Base-by-base conservation (phyloP, 2,888 invertebrate genomes). In the Shargacucullia verbasci region DNA sequence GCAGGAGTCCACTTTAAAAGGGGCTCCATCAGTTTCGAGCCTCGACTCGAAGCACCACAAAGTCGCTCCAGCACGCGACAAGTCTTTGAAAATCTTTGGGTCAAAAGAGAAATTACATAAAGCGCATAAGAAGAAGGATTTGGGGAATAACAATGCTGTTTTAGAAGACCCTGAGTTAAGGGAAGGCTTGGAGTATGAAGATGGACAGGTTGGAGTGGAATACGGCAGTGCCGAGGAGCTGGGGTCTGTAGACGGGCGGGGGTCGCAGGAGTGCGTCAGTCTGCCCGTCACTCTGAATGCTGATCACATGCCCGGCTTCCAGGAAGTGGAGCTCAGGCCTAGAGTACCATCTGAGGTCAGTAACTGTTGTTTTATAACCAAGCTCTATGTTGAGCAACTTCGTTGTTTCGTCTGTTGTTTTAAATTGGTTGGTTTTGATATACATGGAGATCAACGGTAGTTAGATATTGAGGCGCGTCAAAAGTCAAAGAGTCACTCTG, bases 21-120 rank as follows among this genome's bases (percentile, higher is more conserved):
- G 95, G 69, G 95, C 96, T 34, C 95, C 96, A 7, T 96, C 96
- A 2, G 94, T 95, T 33, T 95, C 95, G 52, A 96, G 96, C 81
- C 91, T 96, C 76, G 96, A 96, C 81, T 95, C 95, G 44, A 95
- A 95, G 78, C 95, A 94, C 76, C 94, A 94, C 82, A 94, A 94
- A 82, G 91, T 92, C 59, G 90, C 92, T n/a, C 91, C 94, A 9
- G 86, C 92, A 0, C 84, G 93, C 56, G 93, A 93, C 46, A 94
- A 94, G 75, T 72, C 89, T 4, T 78, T 89, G 9, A 95, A 95
- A 78, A 89, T 94, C 76, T 95, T 95, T 66, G 93, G 94, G 0
- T 94, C 94, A 0, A 94, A 94, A 63, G 95, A 95, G 80, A 94
- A 94, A 80, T 85, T 95, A 14, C 89, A 94, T 66, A 94, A 94